Conservation (phyloP, 2,888 invertebrate genomes). For the Andricus curvator region DNA sequence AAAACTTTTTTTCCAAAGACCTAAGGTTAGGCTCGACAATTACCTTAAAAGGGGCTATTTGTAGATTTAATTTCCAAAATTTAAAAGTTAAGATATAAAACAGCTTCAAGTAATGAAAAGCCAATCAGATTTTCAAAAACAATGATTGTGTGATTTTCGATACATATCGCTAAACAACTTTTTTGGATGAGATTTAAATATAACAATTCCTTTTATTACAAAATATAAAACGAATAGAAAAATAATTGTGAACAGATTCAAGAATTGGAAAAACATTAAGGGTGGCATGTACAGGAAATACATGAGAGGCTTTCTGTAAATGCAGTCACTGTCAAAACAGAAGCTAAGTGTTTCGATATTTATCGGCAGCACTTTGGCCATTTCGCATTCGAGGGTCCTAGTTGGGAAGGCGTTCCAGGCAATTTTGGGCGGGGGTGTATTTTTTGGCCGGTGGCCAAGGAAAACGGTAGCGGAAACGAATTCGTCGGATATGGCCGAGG, state of each 20-base stretch:
- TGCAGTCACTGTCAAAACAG: slow-evolving; percentile 68
- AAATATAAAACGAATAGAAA: neutral
- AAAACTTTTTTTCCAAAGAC: too few species aligned
- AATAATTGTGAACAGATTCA: slow-evolving; percentile 3
- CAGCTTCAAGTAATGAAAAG: too few species aligned
- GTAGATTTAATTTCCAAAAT: too few species aligned
- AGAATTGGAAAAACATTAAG: slow-evolving; percentile 12
- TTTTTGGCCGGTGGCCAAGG: slow-evolving; percentile 72
- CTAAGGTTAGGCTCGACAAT: too few species aligned
- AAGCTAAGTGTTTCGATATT: slow-evolving; percentile 75
- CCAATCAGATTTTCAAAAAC: too few species aligned
- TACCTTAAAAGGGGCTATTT: too few species aligned
- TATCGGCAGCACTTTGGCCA: slow-evolving; percentile 65
- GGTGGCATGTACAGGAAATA: neutral
- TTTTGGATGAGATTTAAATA: neutral
- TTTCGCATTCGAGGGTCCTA: slow-evolving; percentile 40
- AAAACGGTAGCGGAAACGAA: slow-evolving; percentile 62
- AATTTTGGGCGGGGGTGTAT: slow-evolving; percentile 60
- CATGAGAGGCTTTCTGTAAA: slow-evolving; percentile 39
- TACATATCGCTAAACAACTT: too few species aligned
- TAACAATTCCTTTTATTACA: too few species aligned
- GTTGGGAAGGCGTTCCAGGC: slow-evolving; percentile 41
- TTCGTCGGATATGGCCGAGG: slow-evolving; percentile 56
- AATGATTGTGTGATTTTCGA: too few species aligned
- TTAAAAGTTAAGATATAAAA: too few species aligned